Evolutionary conservation across 2,113 vertebrate species (phyloP).

Genomic region (Vulpes vulpes): DNA sequence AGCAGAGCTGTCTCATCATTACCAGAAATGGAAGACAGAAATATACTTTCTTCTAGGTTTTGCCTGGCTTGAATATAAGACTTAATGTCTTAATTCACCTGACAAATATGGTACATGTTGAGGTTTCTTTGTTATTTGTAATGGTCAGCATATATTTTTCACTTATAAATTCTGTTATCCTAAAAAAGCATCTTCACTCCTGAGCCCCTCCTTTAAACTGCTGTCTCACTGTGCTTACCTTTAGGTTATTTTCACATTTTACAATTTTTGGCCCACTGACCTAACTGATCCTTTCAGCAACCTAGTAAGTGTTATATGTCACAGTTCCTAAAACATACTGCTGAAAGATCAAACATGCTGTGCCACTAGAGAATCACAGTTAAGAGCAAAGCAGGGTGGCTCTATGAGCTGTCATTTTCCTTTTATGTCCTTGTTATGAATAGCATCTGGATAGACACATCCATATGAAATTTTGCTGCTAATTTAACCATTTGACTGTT

Average conservation of each 20-base stretch:
- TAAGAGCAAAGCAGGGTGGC: background rate
- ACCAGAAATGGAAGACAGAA: slow-evolving; percentile 36
- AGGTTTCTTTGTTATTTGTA: slow-evolving; percentile 9
- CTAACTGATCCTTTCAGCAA: slow-evolving; percentile 18
- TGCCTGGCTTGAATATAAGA: slow-evolving; percentile 15
- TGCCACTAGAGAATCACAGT: background rate
- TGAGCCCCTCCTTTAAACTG: background rate
- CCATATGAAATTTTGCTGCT: background rate
- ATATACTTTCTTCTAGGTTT: slow-evolving; percentile 34
- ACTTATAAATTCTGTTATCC: background rate
- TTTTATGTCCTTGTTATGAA: slow-evolving; percentile 29
- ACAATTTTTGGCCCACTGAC: slow-evolving; percentile 56
- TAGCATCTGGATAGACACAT: slow-evolving; percentile 43
- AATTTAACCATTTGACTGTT: slow-evolving; percentile 68
- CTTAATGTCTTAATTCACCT: slow-evolving; percentile 25
- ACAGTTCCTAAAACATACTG: background rate
- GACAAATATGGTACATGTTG: background rate
- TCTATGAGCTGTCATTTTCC: slow-evolving; percentile 37
- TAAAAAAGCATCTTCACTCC: background rate
- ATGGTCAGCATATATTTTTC: background rate
- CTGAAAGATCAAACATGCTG: background rate
- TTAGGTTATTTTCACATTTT: slow-evolving; percentile 53
- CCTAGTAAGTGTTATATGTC: background rate
- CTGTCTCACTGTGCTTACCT: slow-evolving; percentile 9
- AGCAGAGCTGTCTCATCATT: background rate